A percentile compares a stretch with the other conserved stretches of the same genome.
These are phyloP conservation scores for Mesaphorura yosii DNA, from an alignment of 1,140 invertebrate species.

Conservation along the genomic window DNA sequence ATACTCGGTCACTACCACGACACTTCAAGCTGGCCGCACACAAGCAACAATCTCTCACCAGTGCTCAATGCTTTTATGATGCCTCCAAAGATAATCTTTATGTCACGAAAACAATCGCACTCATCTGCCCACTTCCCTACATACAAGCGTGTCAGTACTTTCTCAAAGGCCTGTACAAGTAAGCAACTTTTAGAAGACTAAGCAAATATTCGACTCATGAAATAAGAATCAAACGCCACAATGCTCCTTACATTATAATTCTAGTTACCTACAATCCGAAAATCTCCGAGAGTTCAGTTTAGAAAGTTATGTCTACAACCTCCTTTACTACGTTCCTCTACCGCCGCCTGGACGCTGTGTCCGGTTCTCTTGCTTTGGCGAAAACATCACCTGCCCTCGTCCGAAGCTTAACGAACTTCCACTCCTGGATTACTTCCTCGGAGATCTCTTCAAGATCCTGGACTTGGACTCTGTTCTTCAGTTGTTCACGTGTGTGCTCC, in stretches of 20 bases:
- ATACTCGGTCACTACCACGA: conserved; percentile 65
- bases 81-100: conserved; percentile 82
- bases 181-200: conserved; percentile 31
- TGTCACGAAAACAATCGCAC: conserved; percentile 86
- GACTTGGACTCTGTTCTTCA: conserved; percentile 83
- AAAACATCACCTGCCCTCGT: conserved; percentile 51
- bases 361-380: conserved; percentile 62
- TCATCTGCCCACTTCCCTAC: conserved; percentile 82
- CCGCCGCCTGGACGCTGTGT: conserved; percentile 76
- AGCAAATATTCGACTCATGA: not conserved
- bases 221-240: not conserved
- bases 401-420: conserved; percentile 70
- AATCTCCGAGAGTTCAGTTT: conserved; percentile 46
- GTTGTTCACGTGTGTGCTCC: conserved; percentile 85
- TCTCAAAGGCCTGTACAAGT: conserved; percentile 75
- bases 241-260: conserved; percentile 1
- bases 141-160: conserved; percentile 72
- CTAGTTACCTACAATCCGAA: conserved; percentile 27
- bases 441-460: conserved; percentile 72
- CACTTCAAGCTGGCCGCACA: conserved; percentile 76
- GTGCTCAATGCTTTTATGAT: conserved; percentile 77
- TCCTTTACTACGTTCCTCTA: conserved; percentile 85
- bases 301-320: conserved; percentile 89
- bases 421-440: conserved; percentile 82
- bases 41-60: conserved; percentile 44